These are phyloP conservation scores for Stomatorhinus walkeri DNA, from an alignment of 2,797 vertebrate species.

Conservation along the genomic window DNA sequence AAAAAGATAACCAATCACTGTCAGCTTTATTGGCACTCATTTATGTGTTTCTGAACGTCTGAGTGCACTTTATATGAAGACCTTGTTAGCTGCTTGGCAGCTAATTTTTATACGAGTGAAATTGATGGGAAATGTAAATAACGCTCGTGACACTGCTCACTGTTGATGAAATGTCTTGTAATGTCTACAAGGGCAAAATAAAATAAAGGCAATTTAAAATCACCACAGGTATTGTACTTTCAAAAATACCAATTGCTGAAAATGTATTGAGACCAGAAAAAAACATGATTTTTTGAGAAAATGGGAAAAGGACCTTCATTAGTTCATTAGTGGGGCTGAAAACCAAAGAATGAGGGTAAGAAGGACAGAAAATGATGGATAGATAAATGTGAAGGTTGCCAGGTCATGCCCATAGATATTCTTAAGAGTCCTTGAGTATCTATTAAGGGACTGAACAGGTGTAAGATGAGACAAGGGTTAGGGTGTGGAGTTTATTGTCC, in stretches of 20 bases:
- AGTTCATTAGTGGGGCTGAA: neutral
- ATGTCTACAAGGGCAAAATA: neutral
- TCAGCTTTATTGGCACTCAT: neutral
- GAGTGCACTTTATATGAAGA: neutral
- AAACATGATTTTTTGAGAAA: neutral
- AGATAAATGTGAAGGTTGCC: neutral
- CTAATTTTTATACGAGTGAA: conserved; percentile 10
- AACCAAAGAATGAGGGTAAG: neutral
- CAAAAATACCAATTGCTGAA: neutral
- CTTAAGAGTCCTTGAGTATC: neutral
- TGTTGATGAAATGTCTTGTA: conserved; percentile 7
- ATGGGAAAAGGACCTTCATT: neutral
- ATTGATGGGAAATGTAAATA: neutral
- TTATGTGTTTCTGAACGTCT: neutral
- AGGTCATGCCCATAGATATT: neutral
- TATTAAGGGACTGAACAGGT: neutral
- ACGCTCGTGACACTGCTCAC: neutral
- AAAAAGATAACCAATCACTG: conserved; percentile 2
- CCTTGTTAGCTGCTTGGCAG: neutral
- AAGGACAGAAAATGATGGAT: neutral
- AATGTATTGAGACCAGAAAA: neutral
- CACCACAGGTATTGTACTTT: neutral
- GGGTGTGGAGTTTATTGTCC: neutral
- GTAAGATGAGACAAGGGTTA: neutral
- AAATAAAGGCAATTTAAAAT: neutral